Percentiles rank a stretch among this genome's conserved stretches.
These are phyloP conservation scores for Lutraria lutraria DNA, from an alignment of 2,888 invertebrate species.

Conservation along the genomic window DNA sequence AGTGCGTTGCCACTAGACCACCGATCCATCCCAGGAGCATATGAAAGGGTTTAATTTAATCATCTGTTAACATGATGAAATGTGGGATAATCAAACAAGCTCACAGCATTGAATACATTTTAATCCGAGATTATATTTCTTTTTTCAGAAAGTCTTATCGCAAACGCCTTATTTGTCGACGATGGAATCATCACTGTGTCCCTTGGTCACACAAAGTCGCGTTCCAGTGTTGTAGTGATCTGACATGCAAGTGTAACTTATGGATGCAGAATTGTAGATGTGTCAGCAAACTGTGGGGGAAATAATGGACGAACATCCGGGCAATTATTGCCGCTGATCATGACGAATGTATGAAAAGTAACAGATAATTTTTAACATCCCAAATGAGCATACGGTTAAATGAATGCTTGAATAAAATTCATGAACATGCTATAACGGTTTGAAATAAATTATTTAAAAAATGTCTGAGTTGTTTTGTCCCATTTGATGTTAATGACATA, in stretches of 20 bases:
- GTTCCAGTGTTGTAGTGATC: slow-evolving; percentile 69
- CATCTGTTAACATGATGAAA: no score
- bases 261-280: slow-evolving; percentile 81
- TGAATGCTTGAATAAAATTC: neutral
- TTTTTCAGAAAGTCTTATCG: slow-evolving; percentile 58
- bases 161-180: slow-evolving; percentile 61
- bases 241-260: slow-evolving; percentile 77
- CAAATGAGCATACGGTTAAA: neutral
- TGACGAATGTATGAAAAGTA: neutral
- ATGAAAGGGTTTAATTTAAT: no score
- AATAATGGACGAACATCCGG: slow-evolving; percentile 34
- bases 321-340: neutral
- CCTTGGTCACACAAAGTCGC: slow-evolving; percentile 72
- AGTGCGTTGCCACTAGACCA: no score
- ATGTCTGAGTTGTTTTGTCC: neutral
- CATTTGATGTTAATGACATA: neutral
- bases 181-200: slow-evolving; percentile 76
- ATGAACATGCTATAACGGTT: neutral
- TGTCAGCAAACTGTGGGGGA: slow-evolving; percentile 74
- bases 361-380: neutral
- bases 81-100: no score
- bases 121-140: neutral
- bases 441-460: slow-evolving; percentile 7
- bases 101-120: no score
- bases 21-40: no score